Base-by-base conservation (phyloP, 2,113 vertebrate genomes). In the Ploceus nigricollis region DNA sequence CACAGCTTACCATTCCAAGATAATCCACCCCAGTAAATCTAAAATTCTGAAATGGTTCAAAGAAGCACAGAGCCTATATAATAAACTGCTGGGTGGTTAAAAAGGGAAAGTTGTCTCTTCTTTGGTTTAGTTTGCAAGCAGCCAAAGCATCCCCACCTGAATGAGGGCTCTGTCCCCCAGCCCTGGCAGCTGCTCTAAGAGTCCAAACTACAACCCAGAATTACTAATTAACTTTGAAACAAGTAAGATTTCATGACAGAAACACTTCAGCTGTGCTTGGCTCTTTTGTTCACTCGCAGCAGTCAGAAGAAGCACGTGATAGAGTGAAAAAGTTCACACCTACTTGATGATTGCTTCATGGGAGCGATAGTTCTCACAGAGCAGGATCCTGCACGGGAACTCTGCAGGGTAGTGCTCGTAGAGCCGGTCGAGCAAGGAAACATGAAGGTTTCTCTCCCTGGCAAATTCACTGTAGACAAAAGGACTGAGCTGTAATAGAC, bases 301-400 rank as follows among this genome's bases (percentile, higher is more conserved):
- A 93, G 51, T 39, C 31, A 88, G 78, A 75, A 84, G 85, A 78
- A 72, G 94, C 84, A 90, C 70, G 45, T 77, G 92, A 95, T 89
- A 93, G 75, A 82, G 96, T 96, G 94, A 97, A 94, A 97, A 96
- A 97, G 97, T 94, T 98, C 98, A 98, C 98, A 99, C 99, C 98
- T 99, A 99, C 99, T 99, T 99, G 99, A 99, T 99, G 98, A 99
- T 99, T 97, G 99, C 99, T 98, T 99, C 99, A 96, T 99, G 99
- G 94, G 99, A 99, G 97, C 99, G 99, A 98, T 99, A 99, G 98
- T 99, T 99, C 97, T 99, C 99, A 80, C 99, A 99, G n/a, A 99
- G 98, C 96, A 99, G 98, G 97, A 99, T 99, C 96, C 99, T 98
- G 89, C 99, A 99, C 2, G 99, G 99, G 95, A 99, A 99, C 73